Evolutionary conservation across 1,140 invertebrate genomes (phyloP).

Genomic region (Drosophila lacteicornis): DNA sequence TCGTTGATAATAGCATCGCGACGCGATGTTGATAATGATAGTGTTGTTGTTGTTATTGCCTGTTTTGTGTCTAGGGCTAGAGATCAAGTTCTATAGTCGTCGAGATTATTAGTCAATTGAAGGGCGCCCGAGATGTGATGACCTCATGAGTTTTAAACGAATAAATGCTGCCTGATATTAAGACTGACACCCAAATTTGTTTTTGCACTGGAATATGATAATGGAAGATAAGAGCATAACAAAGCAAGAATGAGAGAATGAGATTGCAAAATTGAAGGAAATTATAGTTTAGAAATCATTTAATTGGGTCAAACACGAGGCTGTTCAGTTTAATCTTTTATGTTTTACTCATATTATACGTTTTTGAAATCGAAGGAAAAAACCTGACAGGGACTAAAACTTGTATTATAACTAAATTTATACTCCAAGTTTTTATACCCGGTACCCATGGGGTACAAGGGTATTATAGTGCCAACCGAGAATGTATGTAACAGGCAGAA

Average conservation of each 20-base stretch:
- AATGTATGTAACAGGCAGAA: no score
- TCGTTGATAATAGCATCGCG: slow-evolving; percentile 41
- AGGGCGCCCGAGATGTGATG: slow-evolving; percentile 36
- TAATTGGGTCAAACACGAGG: slow-evolving; percentile 28
- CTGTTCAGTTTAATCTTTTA: background rate
- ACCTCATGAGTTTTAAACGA: slow-evolving; percentile 21
- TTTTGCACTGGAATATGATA: slow-evolving; percentile 20
- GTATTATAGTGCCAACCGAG: no score
- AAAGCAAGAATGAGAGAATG: background rate
- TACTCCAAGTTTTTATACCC: no score
- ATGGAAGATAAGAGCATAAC: slow-evolving; percentile 28
- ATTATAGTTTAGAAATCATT: background rate
- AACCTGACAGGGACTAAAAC: no score
- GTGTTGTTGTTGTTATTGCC: slow-evolving; percentile 24
- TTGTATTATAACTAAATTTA: no score
- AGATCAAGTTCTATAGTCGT: slow-evolving; percentile 38
- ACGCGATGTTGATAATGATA: slow-evolving; percentile 34
- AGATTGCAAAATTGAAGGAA: background rate
- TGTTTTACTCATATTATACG: no score
- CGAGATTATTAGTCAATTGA: slow-evolving; percentile 40
- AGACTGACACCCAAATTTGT: slow-evolving; percentile 12
- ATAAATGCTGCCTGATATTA: slow-evolving; percentile 23
- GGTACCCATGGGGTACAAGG: no score
- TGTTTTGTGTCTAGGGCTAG: slow-evolving; percentile 31
- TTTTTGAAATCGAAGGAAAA: no score